phyloP scores from a whole-genome alignment of 35 echinoderm and acorn worm genomes.

The Patiria miniata region DNA sequence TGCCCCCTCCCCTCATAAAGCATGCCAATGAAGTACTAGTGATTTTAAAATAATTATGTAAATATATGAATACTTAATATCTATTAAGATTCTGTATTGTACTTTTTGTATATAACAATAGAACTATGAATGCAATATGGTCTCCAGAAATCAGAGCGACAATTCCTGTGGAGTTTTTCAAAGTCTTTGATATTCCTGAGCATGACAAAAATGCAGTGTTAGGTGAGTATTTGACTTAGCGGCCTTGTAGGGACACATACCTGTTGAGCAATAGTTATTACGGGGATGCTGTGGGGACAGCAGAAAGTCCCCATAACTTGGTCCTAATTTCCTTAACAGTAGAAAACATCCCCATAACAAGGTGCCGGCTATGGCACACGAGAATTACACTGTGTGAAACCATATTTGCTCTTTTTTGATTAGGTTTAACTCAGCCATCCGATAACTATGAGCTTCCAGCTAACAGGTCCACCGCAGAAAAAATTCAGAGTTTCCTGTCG shows the following conservation, averaged over 20 bases:
- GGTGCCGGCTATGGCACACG: too few relatives aligned
- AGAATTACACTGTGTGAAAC: background rate
- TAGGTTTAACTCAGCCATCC: slow-evolving; percentile 14
- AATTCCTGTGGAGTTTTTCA: background rate
- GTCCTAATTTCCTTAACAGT: too few relatives aligned
- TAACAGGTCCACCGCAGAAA: background rate
- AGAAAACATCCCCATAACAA: too few relatives aligned
- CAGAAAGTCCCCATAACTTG: too few relatives aligned
- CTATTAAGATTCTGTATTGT: too few relatives aligned
- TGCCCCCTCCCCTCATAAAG: too few relatives aligned
- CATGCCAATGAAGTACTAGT: too few relatives aligned
- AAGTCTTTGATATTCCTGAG: slow-evolving; percentile 22
- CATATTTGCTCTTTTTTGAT: background rate
- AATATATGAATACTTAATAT: too few relatives aligned
- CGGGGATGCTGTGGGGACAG: too few relatives aligned
- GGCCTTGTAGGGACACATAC: too few relatives aligned
- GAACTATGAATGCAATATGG: slow-evolving; percentile 15
- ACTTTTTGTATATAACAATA: background rate
- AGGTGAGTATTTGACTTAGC: background rate
- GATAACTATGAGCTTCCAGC: slow-evolving; percentile 26
- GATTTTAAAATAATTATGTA: too few relatives aligned
- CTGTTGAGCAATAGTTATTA: too few relatives aligned
- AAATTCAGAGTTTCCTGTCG: background rate
- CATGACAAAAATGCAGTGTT: slow-evolving; percentile 17
- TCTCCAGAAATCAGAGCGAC: background rate